phyloP scores from a whole-genome alignment of 2,113 vertebrate species.

The Accipiter virgatus region DNA sequence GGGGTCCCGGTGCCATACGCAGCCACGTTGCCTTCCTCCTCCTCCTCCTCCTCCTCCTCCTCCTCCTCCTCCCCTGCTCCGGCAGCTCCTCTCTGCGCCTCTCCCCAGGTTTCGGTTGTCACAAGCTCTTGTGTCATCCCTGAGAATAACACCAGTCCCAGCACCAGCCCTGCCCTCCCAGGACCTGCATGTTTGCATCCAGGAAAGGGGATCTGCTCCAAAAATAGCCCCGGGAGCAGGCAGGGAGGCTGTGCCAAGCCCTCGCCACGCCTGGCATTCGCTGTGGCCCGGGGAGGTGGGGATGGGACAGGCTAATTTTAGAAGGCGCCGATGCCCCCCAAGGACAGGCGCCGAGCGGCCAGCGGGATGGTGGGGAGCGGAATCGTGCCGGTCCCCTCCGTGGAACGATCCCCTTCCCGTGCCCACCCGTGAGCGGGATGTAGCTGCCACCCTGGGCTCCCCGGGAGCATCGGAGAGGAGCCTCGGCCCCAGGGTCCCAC shows the following conservation, averaged over 20 bases:
- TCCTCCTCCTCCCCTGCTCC: background rate
- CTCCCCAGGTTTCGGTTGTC: background rate
- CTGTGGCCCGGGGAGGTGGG: background rate
- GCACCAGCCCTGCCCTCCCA: background rate
- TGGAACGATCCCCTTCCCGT: background rate
- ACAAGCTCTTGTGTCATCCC: slow-evolving; percentile 8
- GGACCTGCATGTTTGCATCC: background rate
- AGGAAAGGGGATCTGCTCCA: slow-evolving; percentile 43
- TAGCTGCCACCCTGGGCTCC: background rate
- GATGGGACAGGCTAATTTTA: slow-evolving; percentile 52
- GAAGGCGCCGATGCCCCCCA: slow-evolving; percentile 5
- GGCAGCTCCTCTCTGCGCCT: background rate
- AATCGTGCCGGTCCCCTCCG: background rate
- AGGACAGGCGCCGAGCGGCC: background rate
- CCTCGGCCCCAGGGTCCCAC: background rate
- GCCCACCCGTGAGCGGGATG: background rate
- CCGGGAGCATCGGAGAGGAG: background rate
- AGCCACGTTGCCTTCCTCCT: background rate
- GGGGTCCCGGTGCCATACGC: background rate
- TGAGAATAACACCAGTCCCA: background rate
- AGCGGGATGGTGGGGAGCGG: background rate
- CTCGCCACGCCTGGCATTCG: background rate
- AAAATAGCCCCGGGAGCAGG: slow-evolving; percentile 47
- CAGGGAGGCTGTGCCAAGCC: background rate
- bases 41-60: background rate